Evolutionary conservation across 2,113 vertebrate genomes (phyloP), one percentile per base, ranked within the genome.

Genomic region (Bubo blakistoni): DNA sequence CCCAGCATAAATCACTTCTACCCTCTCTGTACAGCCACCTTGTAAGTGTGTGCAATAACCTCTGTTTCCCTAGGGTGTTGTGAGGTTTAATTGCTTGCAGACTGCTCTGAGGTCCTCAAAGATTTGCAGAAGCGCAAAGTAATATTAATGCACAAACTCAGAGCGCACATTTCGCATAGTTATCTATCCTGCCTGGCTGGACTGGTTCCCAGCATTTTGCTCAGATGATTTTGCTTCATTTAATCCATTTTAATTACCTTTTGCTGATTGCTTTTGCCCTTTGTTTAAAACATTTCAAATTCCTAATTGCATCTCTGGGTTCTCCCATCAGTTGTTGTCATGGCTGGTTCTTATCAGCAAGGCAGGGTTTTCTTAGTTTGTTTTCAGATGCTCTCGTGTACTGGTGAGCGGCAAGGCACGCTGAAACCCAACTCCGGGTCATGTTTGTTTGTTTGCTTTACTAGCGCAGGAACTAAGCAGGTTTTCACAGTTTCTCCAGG

Each of bases 201-300:
- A 74, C 24, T 1, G 7, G 6, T 59, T 96, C 93, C 95, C 92
- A 36, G 84, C 90, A 4, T 85, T 95, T 88, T 20, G 62, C 88
- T 90, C 52, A 32, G 74, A 27, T 20, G 89, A 16, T 91, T 92
- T 92, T 34, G 74, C 92, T 88, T 72, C 17, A 4, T 82, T 91
- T 77, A 93, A 97, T 96, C 96, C 94, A 58, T 91, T 96, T 94
- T 95, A 95, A 96, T 97, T 95, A 95, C 94, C 90, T 66, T 54
- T 73, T 17, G 47, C 95, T 94, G 94, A 96, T 95, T 94, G 92
- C 94, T 96, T 96, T 85, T 63, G 93, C 96, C 95, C 94, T 96
- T 96, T 95, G 93, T 95, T 97, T 94, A 34, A 80, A 90, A 51
- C 90, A 22, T 82, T 88, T 85, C 92, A 1, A 57, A 32, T 38